Evolutionary conservation across 1,140 invertebrate genomes (phyloP), one percentile per base, ranked within the genome.

Genomic region (Trinorchestia longiramus): DNA sequence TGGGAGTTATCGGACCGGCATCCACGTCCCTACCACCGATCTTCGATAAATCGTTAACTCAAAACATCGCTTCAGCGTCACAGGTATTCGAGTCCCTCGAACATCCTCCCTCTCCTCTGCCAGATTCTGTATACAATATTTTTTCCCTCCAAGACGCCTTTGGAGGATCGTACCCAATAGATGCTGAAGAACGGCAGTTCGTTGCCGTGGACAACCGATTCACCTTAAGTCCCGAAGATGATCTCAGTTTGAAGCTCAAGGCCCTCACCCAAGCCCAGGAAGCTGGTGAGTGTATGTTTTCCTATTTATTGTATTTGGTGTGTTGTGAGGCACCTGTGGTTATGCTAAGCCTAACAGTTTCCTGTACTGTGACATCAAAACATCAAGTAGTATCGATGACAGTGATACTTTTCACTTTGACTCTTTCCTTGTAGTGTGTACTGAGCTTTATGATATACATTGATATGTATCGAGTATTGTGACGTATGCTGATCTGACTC

Each of bases 41-140:
- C 1, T 94, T 94, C 40, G 92, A 45, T 23, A 8, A 19, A 94
- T 42, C 40, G 45, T 15, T 28, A 94, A 11, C 15, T 19, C 15
- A 8, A 3, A 94, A 43, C 43, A 45, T 94, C 3, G 43, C 92
- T 0, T 43, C 41, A 19, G 43, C 43, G 19, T 94, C 92, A 6
- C 43, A 94, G 43, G 43, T 94, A 8, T 94, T 44, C 3, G 43
- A 43, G 43, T 43, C 40, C 40, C 3, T 94, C 92, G 41, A 94
- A 43, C 88, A 94, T 94, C 92, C 92, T 94, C 44, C 43, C 4
- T 44, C 92, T 44, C 44, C 43, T 6, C 47, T 47, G 19, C 43
- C 92, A 40, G 43, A 94, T 43, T 94, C 92, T 43, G 43, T 47
- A 6, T 94, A 94, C 92, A 94, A 94, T 40, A 94, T 94, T 47